Evolutionary conservation across 2,888 invertebrate genomes (phyloP), one percentile per base, ranked within the genome.

Genomic region (Drosophila multiciliata): DNA sequence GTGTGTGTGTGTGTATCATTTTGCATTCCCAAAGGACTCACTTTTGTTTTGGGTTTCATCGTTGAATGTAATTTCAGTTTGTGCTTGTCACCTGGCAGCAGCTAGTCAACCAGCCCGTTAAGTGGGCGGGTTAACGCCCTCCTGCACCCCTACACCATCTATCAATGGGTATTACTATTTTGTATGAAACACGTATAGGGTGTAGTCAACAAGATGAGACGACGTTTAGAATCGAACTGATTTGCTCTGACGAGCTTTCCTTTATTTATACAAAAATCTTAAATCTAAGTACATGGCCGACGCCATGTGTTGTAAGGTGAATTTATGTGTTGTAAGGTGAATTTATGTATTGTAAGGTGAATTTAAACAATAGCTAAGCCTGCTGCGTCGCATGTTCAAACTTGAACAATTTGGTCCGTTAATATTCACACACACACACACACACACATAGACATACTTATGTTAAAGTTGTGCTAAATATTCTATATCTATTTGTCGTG

Each of bases 21-120:
- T 72, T 76, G 72, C 66, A 64, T 57, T 80, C 69, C 80, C 80
- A 49, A 48, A 55, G 64, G 75, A 79, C 49, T 76, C 48, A n/a
- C 64, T 29, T 8, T 53, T 17, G 15, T n/a, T 54, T 7, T 36
- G 36, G 26, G 38, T 38, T 55, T 54, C 33, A 35, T 23, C 15
- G 35, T 20, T 52, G 17, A 35, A 53, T 7, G 17, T 54, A 55
- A 55, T 55, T 55, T 26, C 38, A 38, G 38, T 36, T 38, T 54
- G 35, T 11, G 17, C 17, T n/a, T 55, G 38, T 38, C 38, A 55
- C 26, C 38, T 38, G 38, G n/a, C 54, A 38, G 26, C 54, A 38
- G 26, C 54, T 12, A 26, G 26, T n/a, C n/a, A 38, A 23, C 35
- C 53, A 35, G 17, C 20, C 20, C 53, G 6, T 36, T 36, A 38